Evolutionary conservation across 2,888 invertebrate genomes (phyloP), one percentile per base, ranked within the genome.

Genomic region (Heliconius hortense): DNA sequence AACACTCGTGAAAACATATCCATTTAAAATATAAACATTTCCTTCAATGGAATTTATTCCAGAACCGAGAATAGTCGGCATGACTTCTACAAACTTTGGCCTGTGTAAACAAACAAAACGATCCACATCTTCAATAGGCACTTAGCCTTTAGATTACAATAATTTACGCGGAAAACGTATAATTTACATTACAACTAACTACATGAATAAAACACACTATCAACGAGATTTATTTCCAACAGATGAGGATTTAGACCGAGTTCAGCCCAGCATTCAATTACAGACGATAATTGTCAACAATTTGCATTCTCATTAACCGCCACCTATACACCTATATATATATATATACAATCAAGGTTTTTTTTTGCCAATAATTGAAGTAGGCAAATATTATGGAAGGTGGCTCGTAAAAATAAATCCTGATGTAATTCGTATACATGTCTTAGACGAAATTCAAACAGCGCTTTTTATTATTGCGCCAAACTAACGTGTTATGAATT

Each of bases 201-300:
- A 64, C 70, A 53, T 28, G 56, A 64, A 75, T 75, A 72, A 62
- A 76, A 73, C 66, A 62, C 35, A 76, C 71, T 76, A 76, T 62
- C 67, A 73, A 60, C 62, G n/a, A 73, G 77, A 77, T 76, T 77
- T 71, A 75, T 75, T 64, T 72, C 75, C 75, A 75, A 56, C 68
- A 60, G 75, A 64, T 72, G 64, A 73, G 75, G 75, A 72, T 72
- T 67, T 67, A 71, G 56, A 73, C 64, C 62, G 67, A 72, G 48
- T 72, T 48, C 66, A 56, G 35, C 35, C 63, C 31, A 72, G 21
- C 73, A 60, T 60, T 72, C 76, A 70, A 76, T 76, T 70, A 74
- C 59, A 60, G 18, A 64, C 48, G 53, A 75, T 75, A 73, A 73
- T 75, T 64, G 48, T 48, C 63, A 66, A 73, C 77, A 71, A 77